Evolutionary conservation across 2,888 invertebrate genomes (phyloP).

Genomic region (Nyleta sp.): DNA sequence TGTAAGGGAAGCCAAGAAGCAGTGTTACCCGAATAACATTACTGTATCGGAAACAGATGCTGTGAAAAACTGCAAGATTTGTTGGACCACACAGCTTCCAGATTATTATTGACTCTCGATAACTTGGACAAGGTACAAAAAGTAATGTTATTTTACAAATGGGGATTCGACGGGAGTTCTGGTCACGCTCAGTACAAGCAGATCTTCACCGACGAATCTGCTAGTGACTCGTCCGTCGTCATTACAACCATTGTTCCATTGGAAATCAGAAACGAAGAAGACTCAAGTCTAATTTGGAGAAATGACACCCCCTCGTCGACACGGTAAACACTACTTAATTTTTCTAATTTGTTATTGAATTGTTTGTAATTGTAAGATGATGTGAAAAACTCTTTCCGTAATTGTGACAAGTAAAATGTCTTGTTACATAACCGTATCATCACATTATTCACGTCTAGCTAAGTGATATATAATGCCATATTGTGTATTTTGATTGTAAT

Average conservation of each 20-base stretch:
- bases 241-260: constrained; percentile 20
- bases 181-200: constrained; percentile 13
- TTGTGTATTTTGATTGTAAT: no score
- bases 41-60: constrained; percentile 3
- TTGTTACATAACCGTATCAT: no score
- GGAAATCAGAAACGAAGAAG: not conserved
- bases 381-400: no score
- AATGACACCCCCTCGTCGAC: constrained; percentile 22
- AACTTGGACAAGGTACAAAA: not conserved
- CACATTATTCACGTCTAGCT: no score
- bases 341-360: not conserved
- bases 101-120: not conserved
- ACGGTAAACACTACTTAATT: constrained; percentile 2
- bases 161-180: constrained; percentile 28
- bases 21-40: constrained; percentile 11
- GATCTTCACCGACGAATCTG: not conserved
- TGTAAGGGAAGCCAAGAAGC: constrained; percentile 1
- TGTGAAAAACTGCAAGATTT: constrained; percentile 3
- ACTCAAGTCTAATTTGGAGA: constrained; percentile 1
- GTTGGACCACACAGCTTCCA: constrained; percentile 6
- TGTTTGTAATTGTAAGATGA: not conserved
- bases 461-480: no score
- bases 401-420: no score
- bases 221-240: constrained; percentile 1
- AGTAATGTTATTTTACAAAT: constrained; percentile 11